These are phyloP conservation scores for Nomia melanderi DNA, from an alignment of 1,140 invertebrate genomes.

Conservation along the genomic window DNA sequence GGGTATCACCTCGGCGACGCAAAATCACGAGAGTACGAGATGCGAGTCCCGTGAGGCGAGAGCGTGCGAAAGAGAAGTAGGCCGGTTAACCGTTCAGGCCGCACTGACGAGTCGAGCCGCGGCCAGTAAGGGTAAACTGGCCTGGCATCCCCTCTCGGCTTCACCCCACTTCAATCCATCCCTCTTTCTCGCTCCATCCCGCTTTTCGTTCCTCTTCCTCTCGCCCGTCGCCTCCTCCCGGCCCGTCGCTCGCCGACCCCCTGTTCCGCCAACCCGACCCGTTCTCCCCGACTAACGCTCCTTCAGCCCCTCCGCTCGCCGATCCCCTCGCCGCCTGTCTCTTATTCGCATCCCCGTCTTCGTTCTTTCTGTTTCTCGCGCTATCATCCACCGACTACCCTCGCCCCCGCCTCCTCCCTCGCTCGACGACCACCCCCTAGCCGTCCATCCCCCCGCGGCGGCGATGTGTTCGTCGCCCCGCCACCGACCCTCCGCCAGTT, in stretches of 20 bases:
- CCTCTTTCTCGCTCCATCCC: slow-evolving; percentile 44
- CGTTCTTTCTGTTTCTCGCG: slow-evolving; percentile 15
- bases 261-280: too few species aligned
- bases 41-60: slow-evolving; percentile 70
- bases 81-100: slow-evolving; percentile 79
- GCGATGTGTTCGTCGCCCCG: too few species aligned
- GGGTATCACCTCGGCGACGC: slow-evolving; percentile 17
- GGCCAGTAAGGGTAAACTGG: slow-evolving; percentile 73
- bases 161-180: slow-evolving; percentile 54
- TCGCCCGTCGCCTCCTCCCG: slow-evolving; percentile 43
- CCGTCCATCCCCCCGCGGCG: too few species aligned
- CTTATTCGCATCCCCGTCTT: slow-evolving; percentile 19
- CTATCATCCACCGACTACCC: neutral
- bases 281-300: slow-evolving; percentile 8
- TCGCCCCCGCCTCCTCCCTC: neutral
- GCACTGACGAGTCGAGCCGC: slow-evolving; percentile 73
- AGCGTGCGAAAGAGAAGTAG: slow-evolving; percentile 68
- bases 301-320: neutral
- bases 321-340: neutral
- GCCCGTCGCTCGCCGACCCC: slow-evolving; percentile 7
- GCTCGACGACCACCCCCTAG: neutral
- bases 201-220: slow-evolving; percentile 24
- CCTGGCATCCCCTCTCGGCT: slow-evolving; percentile 63
- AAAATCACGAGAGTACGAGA: slow-evolving; percentile 53
- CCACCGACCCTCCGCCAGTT: too few species aligned